Percentiles rank a stretch among this genome's conserved stretches.
Conservation (phyloP, 1,140 invertebrate species). For the Hestina assimilis region DNA sequence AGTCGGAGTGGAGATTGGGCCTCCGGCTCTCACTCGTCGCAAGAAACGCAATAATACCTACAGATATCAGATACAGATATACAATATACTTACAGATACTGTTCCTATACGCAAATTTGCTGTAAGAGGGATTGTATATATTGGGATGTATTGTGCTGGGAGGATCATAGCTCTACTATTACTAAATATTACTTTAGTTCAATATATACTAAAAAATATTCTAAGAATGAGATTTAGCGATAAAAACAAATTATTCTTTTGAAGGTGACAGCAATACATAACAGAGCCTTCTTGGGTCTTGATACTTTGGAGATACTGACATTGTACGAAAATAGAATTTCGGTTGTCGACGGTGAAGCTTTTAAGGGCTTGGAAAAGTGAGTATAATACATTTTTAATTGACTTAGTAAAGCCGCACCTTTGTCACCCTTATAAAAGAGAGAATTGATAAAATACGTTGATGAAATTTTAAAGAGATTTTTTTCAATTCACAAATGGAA, state of each 20-base stretch:
- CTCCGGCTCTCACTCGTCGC: too few relatives aligned
- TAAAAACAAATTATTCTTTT: constrained; percentile 9
- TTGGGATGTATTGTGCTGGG: too few relatives aligned
- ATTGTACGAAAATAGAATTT: constrained; percentile 92
- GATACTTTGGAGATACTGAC: constrained; percentile 92
- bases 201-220: neutral
- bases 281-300: constrained; percentile 89
- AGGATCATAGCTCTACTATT: too few relatives aligned
- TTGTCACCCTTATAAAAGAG: neutral
- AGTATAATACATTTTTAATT: constrained; percentile 44
- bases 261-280: constrained; percentile 82
- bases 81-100: too few relatives aligned
- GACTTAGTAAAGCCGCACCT: neutral
- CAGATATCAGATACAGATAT: too few relatives aligned
- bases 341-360: constrained; percentile 86
- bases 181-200: too few relatives aligned
- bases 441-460: neutral
- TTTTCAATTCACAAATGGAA: neutral
- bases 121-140: too few relatives aligned
- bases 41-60: too few relatives aligned
- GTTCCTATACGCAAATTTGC: too few relatives aligned
- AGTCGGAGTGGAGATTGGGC: too few relatives aligned
- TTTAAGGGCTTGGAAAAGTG: constrained; percentile 92
- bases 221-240: neutral
- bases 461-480: neutral